Evolutionary conservation across 1,140 invertebrate genomes (phyloP).

Genomic region (Pogonognathellus flavescens): DNA sequence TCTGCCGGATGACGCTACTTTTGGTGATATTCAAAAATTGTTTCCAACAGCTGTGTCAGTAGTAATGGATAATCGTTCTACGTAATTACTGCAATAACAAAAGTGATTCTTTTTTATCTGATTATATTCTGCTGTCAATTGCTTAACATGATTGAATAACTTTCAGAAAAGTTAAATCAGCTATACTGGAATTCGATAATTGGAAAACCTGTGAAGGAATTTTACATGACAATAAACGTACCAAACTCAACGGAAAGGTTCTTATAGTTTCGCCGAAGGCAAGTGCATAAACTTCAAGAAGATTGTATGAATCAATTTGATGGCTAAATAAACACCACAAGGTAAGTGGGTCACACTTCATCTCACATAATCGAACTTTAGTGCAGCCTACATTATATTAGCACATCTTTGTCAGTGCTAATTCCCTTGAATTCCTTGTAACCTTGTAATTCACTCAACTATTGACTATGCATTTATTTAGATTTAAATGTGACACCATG

Average conservation of each 20-base stretch:
- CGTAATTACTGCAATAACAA: background rate
- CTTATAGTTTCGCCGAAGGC: constrained; percentile 3
- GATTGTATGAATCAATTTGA: background rate
- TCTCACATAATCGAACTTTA: too few relatives aligned
- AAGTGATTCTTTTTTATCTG: background rate
- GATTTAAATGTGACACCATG: background rate
- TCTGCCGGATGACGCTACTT: background rate
- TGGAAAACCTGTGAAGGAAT: background rate
- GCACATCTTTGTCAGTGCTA: too few relatives aligned
- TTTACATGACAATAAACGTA: background rate
- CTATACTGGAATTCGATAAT: background rate
- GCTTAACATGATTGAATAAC: background rate
- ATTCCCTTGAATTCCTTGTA: too few relatives aligned
- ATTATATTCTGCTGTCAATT: background rate
- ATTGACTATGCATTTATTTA: too few relatives aligned
- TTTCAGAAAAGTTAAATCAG: background rate
- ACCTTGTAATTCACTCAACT: too few relatives aligned
- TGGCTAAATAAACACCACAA: background rate
- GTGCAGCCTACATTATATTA: background rate
- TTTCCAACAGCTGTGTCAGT: constrained; percentile 7
- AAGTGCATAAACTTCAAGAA: background rate
- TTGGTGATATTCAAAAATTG: background rate
- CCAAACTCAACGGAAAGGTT: background rate
- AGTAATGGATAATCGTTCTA: background rate
- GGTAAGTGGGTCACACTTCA: too few relatives aligned